Percentiles rank a stretch among this genome's conserved stretches.
Evolutionary conservation across 2,888 invertebrate species (phyloP).

Genomic region (Heteromyza rotundicornis): DNA sequence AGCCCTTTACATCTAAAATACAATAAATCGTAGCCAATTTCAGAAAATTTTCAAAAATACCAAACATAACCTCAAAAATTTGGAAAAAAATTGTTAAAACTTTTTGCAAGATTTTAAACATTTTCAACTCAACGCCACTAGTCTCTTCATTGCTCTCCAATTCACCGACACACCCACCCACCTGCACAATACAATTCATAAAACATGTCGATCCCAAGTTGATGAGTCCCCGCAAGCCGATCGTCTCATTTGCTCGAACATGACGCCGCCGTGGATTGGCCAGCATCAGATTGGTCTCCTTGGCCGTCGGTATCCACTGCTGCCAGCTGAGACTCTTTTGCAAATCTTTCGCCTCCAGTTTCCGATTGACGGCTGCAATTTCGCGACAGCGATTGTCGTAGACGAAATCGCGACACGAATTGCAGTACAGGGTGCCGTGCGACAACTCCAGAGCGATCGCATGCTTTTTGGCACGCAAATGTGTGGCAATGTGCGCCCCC

Average conservation of each 20-base stretch:
- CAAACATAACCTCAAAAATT: neutral
- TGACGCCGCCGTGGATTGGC: constrained; percentile 79
- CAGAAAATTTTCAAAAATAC: neutral
- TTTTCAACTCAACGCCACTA: neutral
- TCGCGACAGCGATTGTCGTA: constrained; percentile 78
- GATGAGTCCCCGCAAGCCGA: constrained; percentile 90
- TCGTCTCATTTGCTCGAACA: constrained; percentile 81
- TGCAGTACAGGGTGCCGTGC: constrained; percentile 89
- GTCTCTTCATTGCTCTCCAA: neutral
- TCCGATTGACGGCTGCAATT: constrained; percentile 65
- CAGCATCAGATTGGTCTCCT: constrained; percentile 77
- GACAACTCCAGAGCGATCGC: constrained; percentile 84
- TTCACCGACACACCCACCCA: constrained; percentile 37
- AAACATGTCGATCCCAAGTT: constrained; percentile 98
- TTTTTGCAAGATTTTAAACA: neutral
- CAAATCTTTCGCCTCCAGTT: constrained; percentile 68
- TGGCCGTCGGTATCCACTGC: constrained; percentile 80
- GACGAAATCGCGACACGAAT: constrained; percentile 89
- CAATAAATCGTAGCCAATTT: too few relatives aligned
- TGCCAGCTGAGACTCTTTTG: constrained; percentile 70
- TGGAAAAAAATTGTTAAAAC: neutral
- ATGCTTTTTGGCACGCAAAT: constrained; percentile 82
- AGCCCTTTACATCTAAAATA: too few relatives aligned
- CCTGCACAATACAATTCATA: constrained; percentile 97
- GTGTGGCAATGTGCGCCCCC: constrained; percentile 83